phyloP scores from a whole-genome alignment of 1,140 invertebrate species.

The Colletes latitarsis region DNA sequence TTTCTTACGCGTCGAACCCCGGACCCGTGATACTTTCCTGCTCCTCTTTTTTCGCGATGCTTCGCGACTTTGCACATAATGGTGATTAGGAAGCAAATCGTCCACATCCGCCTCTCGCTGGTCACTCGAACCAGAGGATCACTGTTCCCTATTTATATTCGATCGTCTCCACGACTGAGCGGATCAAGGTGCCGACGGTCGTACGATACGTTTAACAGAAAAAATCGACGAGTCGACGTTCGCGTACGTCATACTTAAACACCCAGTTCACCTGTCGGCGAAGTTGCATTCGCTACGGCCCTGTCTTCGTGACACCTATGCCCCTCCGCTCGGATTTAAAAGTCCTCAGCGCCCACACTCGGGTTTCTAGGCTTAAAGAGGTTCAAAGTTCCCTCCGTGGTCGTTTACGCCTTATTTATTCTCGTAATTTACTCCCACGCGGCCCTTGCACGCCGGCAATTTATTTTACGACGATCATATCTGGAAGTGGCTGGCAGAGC shows the following conservation, averaged over 20 bases:
- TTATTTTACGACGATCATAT: constrained; percentile 75
- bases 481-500: constrained; percentile 69
- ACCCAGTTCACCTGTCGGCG: constrained; percentile 34
- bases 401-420: constrained; percentile 77
- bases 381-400: constrained; percentile 69
- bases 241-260: not conserved
- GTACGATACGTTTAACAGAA: no score
- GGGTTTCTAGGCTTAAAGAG: constrained; percentile 69
- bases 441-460: constrained; percentile 64
- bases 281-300: constrained; percentile 38
- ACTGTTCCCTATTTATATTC: no score
- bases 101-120: constrained; percentile 5
- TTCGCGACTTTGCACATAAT: not conserved
- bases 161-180: no score
- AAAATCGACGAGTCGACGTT: no score
- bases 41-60: not conserved
- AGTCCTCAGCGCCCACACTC: constrained; percentile 68
- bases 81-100: not conserved
- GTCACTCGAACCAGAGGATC: not conserved
- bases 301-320: constrained; percentile 53
- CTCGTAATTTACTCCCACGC: constrained; percentile 77
- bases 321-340: constrained; percentile 55
- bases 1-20: constrained; percentile 9
- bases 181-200: no score
- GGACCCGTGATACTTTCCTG: not conserved